Conservation (phyloP, 2,888 invertebrate genomes). For the Zele albiditarsus region DNA sequence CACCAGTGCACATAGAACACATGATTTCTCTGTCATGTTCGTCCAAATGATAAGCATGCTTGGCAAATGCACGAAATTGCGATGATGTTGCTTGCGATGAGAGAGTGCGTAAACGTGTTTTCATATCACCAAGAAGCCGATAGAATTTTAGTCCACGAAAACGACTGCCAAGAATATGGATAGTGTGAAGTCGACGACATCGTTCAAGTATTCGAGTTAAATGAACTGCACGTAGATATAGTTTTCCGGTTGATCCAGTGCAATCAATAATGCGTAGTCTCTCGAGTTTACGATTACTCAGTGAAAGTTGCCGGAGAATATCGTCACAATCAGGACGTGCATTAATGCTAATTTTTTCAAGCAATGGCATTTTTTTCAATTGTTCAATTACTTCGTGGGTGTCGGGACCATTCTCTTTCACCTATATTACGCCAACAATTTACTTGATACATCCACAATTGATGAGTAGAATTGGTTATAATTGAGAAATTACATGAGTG, state of each 20-base stretch:
- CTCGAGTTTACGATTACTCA: conserved; percentile 61
- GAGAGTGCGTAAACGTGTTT: conserved; percentile 52
- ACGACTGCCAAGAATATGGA: conserved; percentile 56
- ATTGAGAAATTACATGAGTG: no score
- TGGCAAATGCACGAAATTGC: conserved; percentile 59
- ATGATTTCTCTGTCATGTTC: conserved; percentile 53
- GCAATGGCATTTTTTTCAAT: conserved; percentile 60
- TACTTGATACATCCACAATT: background rate
- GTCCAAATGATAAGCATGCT: conserved; percentile 53
- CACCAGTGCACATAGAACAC: conserved; percentile 47
- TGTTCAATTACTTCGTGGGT: conserved; percentile 58
- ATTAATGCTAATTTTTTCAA: conserved; percentile 56
- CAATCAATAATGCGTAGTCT: conserved; percentile 56
- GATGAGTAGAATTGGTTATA: no score
- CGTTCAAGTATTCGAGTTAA: conserved; percentile 61
- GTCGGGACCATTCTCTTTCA: conserved; percentile 48
- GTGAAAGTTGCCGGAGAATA: conserved; percentile 61
- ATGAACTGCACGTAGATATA: conserved; percentile 57
- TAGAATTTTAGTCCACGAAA: conserved; percentile 63
- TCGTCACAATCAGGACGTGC: conserved; percentile 59
- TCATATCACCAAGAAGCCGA: conserved; percentile 57
- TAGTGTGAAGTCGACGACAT: conserved; percentile 60
- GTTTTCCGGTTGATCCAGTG: conserved; percentile 57
- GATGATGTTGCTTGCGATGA: conserved; percentile 49
- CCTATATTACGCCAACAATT: conserved; percentile 46